These are phyloP conservation scores for Zoanthus gigantus DNA, from an alignment of 92 coral and sea anemone genomes.

Conservation along the genomic window DNA sequence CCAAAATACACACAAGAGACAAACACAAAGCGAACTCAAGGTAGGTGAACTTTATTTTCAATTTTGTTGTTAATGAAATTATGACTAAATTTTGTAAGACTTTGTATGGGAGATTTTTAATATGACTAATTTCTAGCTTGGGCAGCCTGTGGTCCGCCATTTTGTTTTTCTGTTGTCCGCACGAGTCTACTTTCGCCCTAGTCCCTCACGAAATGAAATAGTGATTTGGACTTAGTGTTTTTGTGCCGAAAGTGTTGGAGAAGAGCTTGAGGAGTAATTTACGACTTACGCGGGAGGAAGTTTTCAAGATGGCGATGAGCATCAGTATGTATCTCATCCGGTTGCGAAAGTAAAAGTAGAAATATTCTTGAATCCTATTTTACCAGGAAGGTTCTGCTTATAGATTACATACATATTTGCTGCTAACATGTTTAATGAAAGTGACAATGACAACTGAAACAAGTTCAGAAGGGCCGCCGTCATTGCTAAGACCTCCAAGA, in stretches of 20 bases:
- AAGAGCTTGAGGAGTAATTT: conserved; percentile 21
- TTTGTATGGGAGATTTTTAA: no score
- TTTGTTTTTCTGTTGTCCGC: no score
- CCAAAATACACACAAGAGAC: no score
- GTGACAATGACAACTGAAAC: conserved; percentile 47
- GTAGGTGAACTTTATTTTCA: no score
- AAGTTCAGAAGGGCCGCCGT: conserved; percentile 32
- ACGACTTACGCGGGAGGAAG: conserved; percentile 22
- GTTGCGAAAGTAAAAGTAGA: conserved; percentile 16
- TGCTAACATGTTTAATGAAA: conserved; percentile 16
- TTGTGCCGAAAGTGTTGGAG: not conserved
- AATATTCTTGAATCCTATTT: not conserved
- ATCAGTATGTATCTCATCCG: not conserved
- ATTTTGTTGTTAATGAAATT: no score
- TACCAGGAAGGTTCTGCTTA: not conserved
- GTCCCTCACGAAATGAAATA: no score
- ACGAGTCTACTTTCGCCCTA: no score
- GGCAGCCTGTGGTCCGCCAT: no score
- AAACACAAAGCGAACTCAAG: no score
- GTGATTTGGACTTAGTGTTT: no score
- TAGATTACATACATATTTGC: not conserved
- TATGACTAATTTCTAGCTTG: no score
- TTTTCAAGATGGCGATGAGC: conserved; percentile 37
- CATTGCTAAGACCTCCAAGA: conserved; percentile 39
- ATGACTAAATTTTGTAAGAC: no score